Conservation (phyloP, 2,797 vertebrate genomes). For the Eospalax fontanierii region DNA sequence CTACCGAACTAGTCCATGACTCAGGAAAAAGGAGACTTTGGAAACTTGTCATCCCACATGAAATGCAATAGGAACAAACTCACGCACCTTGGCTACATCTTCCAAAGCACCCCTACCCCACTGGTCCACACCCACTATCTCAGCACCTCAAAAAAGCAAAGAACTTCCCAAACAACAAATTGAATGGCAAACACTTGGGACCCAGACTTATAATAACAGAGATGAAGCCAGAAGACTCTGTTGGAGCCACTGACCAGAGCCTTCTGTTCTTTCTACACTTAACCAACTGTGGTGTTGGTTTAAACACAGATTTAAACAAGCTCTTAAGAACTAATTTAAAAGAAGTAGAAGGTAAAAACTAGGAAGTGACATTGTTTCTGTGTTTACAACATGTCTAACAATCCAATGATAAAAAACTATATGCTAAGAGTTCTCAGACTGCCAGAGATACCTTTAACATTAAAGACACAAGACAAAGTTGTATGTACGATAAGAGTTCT, state of each 20-base stretch:
- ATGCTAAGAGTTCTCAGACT: background rate
- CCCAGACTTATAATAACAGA: background rate
- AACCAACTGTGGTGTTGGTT: constrained; percentile 3
- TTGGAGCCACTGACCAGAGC: background rate
- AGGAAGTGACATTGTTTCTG: constrained; percentile 64
- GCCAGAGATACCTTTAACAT: too few relatives aligned
- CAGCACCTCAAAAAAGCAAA: constrained; percentile 33
- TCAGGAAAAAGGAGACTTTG: constrained; percentile 80
- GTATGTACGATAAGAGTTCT: background rate
- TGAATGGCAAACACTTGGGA: background rate
- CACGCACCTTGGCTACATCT: constrained; percentile 38
- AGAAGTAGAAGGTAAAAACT: constrained; percentile 54
- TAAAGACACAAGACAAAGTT: too few relatives aligned
- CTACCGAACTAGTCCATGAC: constrained; percentile 75
- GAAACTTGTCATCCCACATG: constrained; percentile 52
- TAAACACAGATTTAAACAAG: background rate
- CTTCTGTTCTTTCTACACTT: background rate
- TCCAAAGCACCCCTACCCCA: background rate
- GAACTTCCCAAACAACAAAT: background rate
- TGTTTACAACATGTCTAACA: constrained; percentile 46
- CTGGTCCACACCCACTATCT: background rate
- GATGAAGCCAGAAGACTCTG: background rate
- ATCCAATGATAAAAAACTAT: constrained; percentile 2
- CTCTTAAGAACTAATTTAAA: constrained; percentile 37
- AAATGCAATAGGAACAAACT: constrained; percentile 74